A percentile compares a stretch with the other conserved stretches of the same genome.
phyloP scores from a whole-genome alignment of 2,113 vertebrate species.

The Psettodes erumei region DNA sequence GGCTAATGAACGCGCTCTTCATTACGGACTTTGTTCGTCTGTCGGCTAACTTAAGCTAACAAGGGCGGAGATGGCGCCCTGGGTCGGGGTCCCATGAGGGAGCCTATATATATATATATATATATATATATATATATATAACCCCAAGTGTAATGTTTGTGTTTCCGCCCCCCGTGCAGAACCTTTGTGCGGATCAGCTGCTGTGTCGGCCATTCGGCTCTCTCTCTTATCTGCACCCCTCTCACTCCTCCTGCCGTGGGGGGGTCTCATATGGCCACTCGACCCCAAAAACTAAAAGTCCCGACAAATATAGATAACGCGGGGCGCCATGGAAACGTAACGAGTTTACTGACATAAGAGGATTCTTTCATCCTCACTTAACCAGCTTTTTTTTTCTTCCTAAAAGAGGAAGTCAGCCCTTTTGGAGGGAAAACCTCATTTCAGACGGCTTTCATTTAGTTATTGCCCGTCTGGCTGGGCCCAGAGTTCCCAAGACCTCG shows the following conservation, averaged over 20 bases:
- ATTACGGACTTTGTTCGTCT: constrained; percentile 25
- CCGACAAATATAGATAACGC: constrained; percentile 73
- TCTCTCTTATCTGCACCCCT: constrained; percentile 60
- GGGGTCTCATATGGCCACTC: constrained; percentile 51
- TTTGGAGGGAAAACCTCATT: constrained; percentile 53
- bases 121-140: too few relatives aligned
- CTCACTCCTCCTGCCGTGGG: constrained; percentile 39
- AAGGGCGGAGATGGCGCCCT: too few relatives aligned
- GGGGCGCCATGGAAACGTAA: constrained; percentile 71
- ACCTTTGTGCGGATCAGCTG: too few relatives aligned
- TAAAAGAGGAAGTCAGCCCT: constrained; percentile 65
- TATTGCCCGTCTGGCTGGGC: constrained; percentile 30
- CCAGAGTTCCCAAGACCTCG: constrained; percentile 39
- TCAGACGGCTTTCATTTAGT: constrained; percentile 55
- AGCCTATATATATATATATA: too few relatives aligned
- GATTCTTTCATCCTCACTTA: constrained; percentile 75
- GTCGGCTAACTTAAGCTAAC: neutral
- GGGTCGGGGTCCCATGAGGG: neutral
- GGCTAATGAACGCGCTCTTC: constrained; percentile 39
- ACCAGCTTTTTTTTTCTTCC: constrained; percentile 55
- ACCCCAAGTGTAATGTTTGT: too few relatives aligned
- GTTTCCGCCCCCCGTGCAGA: too few relatives aligned
- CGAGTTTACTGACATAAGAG: constrained; percentile 81
- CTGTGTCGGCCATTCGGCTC: too few relatives aligned
- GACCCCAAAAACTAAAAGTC: constrained; percentile 67